phyloP scores from a whole-genome alignment of 2,797 vertebrate species.

The Carduelis carduelis region DNA sequence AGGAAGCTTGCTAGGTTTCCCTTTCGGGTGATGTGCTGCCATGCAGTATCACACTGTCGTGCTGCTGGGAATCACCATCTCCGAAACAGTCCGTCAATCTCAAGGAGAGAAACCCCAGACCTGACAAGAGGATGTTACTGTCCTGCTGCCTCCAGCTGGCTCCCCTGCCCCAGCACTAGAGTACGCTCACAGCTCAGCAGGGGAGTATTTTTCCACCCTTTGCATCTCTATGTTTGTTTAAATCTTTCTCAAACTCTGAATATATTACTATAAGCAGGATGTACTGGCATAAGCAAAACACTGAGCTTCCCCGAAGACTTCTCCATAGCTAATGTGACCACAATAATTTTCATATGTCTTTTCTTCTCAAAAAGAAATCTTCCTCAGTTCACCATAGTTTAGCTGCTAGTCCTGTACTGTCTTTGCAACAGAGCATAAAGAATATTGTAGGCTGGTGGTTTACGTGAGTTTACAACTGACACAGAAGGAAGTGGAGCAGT shows the following conservation, averaged over 20 bases:
- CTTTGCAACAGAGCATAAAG: neutral
- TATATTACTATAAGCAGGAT: neutral
- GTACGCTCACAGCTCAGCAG: neutral
- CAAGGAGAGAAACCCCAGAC: neutral
- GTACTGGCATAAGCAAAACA: neutral
- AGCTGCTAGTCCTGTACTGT: neutral
- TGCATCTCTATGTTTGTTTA: neutral
- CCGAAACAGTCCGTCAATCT: neutral
- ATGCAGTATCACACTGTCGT: rapidly evolving
- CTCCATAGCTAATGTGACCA: neutral
- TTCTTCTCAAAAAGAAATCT: slow-evolving; percentile 6
- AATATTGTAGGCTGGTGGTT: neutral
- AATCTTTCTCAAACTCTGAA: neutral
- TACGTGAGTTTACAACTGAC: neutral
- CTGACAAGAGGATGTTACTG: neutral
- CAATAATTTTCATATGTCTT: slow-evolving; percentile 26
- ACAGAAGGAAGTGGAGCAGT: neutral
- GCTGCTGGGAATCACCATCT: neutral
- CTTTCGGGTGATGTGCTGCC: neutral
- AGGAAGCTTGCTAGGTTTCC: neutral
- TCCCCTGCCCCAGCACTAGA: neutral
- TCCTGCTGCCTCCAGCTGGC: neutral
- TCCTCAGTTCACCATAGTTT: neutral
- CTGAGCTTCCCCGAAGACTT: neutral
- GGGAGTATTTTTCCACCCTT: neutral